Evolutionary conservation across 2,888 invertebrate species (phyloP).

Genomic region (Tuta absoluta): DNA sequence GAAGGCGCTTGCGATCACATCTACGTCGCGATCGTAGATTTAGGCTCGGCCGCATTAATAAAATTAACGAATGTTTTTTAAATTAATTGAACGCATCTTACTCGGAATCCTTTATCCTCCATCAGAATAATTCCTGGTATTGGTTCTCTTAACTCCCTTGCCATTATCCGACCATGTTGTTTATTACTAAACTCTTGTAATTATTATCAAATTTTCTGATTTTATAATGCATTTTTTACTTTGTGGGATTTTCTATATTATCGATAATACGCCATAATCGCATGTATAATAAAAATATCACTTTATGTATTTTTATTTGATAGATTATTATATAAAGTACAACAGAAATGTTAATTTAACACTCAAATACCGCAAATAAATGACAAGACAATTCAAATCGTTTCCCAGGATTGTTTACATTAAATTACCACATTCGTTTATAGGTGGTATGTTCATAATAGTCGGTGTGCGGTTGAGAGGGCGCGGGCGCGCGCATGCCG

Average conservation of each 20-base stretch:
- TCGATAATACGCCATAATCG: too few species aligned
- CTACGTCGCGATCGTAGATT: constrained; percentile 72
- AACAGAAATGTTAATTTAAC: background rate
- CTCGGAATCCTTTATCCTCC: constrained; percentile 67
- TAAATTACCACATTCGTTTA: constrained; percentile 69
- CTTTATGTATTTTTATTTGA: too few species aligned
- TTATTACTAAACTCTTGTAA: constrained; percentile 13
- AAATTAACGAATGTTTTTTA: constrained; percentile 79
- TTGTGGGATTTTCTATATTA: too few species aligned
- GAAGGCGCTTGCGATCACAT: constrained; percentile 75
- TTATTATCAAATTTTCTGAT: constrained; percentile 1
- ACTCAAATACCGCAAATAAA: constrained; percentile 39
- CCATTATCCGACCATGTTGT: background rate
- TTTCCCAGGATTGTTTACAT: constrained; percentile 73
- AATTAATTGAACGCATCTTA: constrained; percentile 75
- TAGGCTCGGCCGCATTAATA: constrained; percentile 72
- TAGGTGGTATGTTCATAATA: constrained; percentile 58
- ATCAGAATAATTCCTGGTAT: constrained; percentile 61
- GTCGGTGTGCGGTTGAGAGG: constrained; percentile 41
- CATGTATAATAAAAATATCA: too few species aligned
- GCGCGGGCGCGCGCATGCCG: constrained; percentile 57
- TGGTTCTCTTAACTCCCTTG: constrained; percentile 35
- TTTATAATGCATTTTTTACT: background rate
- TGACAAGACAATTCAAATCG: constrained; percentile 65
- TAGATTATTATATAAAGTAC: background rate